Conservation (phyloP, 2,797 vertebrate genomes). For the Mormyrops boulengeri region DNA sequence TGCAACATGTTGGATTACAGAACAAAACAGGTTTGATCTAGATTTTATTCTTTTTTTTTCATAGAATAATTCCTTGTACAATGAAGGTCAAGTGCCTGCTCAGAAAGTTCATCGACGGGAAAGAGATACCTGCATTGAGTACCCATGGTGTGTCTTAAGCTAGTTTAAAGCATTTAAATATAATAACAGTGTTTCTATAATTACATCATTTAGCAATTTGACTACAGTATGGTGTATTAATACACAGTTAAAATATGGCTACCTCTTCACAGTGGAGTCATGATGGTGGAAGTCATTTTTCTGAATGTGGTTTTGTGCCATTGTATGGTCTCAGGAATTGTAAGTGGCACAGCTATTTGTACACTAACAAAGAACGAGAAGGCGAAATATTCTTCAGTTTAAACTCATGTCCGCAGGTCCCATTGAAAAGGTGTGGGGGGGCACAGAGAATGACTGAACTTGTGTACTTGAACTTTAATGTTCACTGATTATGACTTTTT, state of each 20-base stretch:
- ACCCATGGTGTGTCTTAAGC: not conserved
- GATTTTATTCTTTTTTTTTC: not conserved
- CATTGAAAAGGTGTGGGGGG: not conserved
- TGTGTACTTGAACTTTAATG: not conserved
- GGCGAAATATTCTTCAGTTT: not conserved
- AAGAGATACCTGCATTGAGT: not conserved
- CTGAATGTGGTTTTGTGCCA: not conserved
- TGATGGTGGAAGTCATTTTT: not conserved
- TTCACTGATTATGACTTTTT: not conserved
- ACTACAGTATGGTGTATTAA: not conserved
- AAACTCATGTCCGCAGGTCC: not conserved
- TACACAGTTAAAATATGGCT: not conserved
- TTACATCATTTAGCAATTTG: not conserved
- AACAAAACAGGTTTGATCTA: not conserved
- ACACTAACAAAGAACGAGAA: not conserved
- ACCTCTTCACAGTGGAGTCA: not conserved
- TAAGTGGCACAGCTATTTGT: not conserved
- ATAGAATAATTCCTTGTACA: not conserved
- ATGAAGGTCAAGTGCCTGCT: not conserved
- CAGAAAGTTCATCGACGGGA: not conserved
- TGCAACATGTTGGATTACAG: not conserved
- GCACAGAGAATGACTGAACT: not conserved
- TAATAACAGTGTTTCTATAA: not conserved
- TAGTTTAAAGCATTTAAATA: not conserved
- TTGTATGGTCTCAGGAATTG: not conserved